Conservation (phyloP, 2,113 vertebrate genomes). For the Leucopsar rothschildi region DNA sequence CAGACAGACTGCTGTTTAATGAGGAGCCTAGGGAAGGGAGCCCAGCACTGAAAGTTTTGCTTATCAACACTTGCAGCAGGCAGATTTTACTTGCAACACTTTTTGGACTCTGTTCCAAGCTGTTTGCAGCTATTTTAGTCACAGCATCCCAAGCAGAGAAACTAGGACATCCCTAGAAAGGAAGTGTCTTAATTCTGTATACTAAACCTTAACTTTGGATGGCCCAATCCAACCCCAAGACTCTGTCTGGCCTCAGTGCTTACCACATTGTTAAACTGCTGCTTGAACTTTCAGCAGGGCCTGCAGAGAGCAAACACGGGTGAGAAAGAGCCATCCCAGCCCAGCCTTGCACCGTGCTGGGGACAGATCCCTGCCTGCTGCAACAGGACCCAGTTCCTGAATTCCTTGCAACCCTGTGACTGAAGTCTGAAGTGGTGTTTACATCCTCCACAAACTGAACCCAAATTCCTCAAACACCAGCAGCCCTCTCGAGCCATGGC, state of each 20-base stretch:
- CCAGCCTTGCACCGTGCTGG: background rate
- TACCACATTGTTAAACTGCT: background rate
- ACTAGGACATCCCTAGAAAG: conserved; percentile 14
- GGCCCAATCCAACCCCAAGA: background rate
- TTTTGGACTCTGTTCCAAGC: background rate
- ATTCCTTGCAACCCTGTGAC: accelerated
- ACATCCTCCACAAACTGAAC: background rate
- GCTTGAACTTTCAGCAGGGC: conserved; percentile 8
- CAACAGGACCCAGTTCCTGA: accelerated
- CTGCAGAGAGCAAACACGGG: background rate
- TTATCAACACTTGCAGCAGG: background rate
- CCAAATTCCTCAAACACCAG: background rate
- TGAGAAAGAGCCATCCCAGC: accelerated
- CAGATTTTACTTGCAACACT: background rate
- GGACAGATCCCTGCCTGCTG: background rate
- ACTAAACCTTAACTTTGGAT: background rate
- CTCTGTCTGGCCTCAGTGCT: background rate
- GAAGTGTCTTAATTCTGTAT: background rate
- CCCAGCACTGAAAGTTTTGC: background rate
- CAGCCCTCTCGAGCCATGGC: accelerated
- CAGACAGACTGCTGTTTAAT: background rate
- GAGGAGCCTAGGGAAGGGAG: background rate
- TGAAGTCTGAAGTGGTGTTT: background rate
- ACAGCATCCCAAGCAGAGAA: conserved; percentile 4
- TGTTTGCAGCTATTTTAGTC: background rate